A percentile compares a stretch with the other conserved stretches of the same genome.
Conservation (phyloP, 2,797 vertebrate species). For the Pampus argenteus region DNA sequence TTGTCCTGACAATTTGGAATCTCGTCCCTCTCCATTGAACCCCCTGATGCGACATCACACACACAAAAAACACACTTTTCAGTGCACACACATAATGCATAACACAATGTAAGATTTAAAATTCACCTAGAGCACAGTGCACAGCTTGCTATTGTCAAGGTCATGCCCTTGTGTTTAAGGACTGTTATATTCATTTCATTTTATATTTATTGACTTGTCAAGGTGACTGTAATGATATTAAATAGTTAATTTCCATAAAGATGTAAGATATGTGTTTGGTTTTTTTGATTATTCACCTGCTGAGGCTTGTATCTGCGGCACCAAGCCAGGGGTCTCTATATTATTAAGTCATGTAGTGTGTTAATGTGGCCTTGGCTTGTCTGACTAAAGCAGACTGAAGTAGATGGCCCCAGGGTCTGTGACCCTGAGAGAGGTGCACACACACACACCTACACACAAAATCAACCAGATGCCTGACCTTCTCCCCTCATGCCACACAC, state of each 20-base stretch:
- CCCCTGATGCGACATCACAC: conserved; percentile 66
- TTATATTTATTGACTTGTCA: conserved; percentile 74
- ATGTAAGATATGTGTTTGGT: conserved; percentile 42
- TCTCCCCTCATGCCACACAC: conserved; percentile 45
- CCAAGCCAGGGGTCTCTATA: conserved; percentile 52
- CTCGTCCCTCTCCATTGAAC: conserved; percentile 72
- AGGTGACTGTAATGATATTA: conserved; percentile 69
- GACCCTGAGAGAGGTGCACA: conserved; percentile 65
- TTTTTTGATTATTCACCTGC: conserved; percentile 48
- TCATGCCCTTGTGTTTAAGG: conserved; percentile 68
- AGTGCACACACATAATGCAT: conserved; percentile 57
- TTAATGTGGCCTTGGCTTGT: conserved; percentile 76
- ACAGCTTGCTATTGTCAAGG: conserved; percentile 60
- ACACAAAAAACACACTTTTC: conserved; percentile 53
- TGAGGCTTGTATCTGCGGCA: conserved; percentile 38
- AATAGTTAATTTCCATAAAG: conserved; percentile 69
- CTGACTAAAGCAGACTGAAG: conserved; percentile 70
- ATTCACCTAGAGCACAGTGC: conserved; percentile 50
- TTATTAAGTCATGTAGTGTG: conserved; percentile 75
- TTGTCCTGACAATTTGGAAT: conserved; percentile 79
- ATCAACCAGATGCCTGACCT: conserved; percentile 59
- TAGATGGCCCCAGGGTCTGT: conserved; percentile 72
- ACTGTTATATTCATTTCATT: conserved; percentile 58
- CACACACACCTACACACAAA: conserved; percentile 54
- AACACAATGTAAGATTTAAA: conserved; percentile 57